Percentiles rank a stretch among this genome's conserved stretches.
These are phyloP conservation scores for Pseudoatta argentina DNA, from an alignment of 1,140 invertebrate genomes.

Conservation along the genomic window DNA sequence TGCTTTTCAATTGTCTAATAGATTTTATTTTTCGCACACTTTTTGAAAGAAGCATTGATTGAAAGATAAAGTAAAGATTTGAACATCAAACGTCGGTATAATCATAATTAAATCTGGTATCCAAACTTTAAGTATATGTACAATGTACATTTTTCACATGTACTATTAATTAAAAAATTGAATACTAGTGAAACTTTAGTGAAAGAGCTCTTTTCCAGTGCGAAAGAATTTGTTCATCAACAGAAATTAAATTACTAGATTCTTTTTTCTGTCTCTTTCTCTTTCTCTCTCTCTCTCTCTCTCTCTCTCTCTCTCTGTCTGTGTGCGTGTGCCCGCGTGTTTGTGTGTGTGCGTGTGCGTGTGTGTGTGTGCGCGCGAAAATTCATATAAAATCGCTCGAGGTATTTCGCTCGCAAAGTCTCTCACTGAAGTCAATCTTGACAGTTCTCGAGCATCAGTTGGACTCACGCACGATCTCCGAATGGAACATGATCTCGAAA, in stretches of 20 bases:
- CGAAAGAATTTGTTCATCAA: background rate
- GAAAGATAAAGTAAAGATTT: background rate
- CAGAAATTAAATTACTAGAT: background rate
- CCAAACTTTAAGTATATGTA: background rate
- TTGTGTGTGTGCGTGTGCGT: too few relatives aligned
- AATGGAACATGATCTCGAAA: slow-evolving; percentile 43
- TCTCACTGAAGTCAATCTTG: background rate
- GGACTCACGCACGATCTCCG: background rate
- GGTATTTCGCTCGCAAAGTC: background rate
- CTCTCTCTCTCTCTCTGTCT: too few relatives aligned
- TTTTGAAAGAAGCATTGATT: background rate
- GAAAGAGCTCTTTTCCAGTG: background rate
- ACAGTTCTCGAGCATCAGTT: background rate
- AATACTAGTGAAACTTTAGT: background rate
- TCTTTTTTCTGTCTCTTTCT: background rate
- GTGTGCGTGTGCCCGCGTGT: too few relatives aligned
- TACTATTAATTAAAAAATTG: background rate
- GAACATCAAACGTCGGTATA: background rate
- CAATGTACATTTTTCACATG: too few relatives aligned
- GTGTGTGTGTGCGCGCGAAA: background rate
- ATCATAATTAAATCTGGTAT: background rate
- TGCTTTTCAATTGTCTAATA: too few relatives aligned
- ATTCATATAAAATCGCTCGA: background rate
- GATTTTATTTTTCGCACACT: background rate
- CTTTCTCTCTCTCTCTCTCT: too few relatives aligned